Evolutionary conservation across 1,140 invertebrate genomes (phyloP), one percentile per base, ranked within the genome.

Genomic region (Pristionchus pacificus): DNA sequence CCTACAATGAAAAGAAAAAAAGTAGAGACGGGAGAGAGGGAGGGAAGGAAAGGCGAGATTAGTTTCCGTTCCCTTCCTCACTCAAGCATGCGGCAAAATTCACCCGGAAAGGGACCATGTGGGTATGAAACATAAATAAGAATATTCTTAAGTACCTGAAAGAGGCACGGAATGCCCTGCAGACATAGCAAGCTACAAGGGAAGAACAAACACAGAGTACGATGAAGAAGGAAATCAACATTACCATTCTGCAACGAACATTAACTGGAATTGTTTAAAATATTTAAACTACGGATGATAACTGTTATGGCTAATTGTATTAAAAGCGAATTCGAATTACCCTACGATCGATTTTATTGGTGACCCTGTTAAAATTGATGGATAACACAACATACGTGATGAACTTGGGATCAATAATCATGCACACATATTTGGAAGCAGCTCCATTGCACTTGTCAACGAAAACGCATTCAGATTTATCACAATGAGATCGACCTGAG

Each of bases 381-480:
- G 24, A 60, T 33, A 60, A 33, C 3, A 38, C 15, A 25, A 30
- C 58, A 60, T 15, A 68, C 66, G 27, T 68, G 25, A 68, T 32
- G 19, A 30, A 60, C 33, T 24, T 29, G 3, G 66, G 66, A 33
- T 68, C 66, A 28, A 68, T 29, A 19, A 58, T 31, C 24, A 57
- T 25, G 33, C 66, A 68, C n/a, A 68, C 49, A 24, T 29, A 68
- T 25, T 68, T 68, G 13, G 31, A n/a, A 1, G 31, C 57, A 31
- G 33, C 33, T 14, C 60, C 60, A 31, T 68, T 68, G 57, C 66
- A 68, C 13, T 58, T 68, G 24, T 60, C 30, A 19, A 68, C 60
- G 30, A 68, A 68, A 32, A 68, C 58, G 24, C 66, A 68, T 68
- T 68, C 66, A 0, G 66, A 68, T 25, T 68, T 68, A 32, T 68